Evolutionary conservation across 2,888 invertebrate genomes (phyloP).

Genomic region (Tridacna gigas): DNA sequence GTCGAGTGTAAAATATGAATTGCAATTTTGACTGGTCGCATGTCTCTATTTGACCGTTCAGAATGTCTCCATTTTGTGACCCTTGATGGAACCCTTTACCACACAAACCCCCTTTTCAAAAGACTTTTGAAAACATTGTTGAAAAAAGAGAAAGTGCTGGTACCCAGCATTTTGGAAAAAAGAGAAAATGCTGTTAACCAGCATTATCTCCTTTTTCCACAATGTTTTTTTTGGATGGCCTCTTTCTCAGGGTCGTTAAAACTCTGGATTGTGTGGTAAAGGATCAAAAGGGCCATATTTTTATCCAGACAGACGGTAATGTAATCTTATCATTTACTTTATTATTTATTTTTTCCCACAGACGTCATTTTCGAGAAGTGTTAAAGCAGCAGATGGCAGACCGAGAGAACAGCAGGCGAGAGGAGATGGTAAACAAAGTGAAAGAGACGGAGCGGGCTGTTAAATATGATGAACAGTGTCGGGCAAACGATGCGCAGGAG

Average conservation of each 20-base stretch:
- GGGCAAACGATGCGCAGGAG: slow-evolving; percentile 73
- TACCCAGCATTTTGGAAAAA: no score
- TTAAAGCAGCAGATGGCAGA: slow-evolving; percentile 83
- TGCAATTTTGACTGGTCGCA: neutral
- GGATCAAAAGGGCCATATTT: no score
- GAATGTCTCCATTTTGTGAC: neutral
- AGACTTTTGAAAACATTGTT: no score
- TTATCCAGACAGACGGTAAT: no score
- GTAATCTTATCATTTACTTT: no score
- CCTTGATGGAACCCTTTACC: neutral
- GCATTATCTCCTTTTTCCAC: no score
- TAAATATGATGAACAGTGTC: slow-evolving; percentile 76
- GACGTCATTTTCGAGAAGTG: slow-evolving; percentile 80
- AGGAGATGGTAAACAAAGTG: slow-evolving; percentile 69
- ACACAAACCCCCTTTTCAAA: neutral
- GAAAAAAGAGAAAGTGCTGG: no score
- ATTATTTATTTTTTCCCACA: slow-evolving; percentile 49
- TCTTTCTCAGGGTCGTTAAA: no score
- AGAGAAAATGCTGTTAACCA: no score
- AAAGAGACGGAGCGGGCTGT: slow-evolving; percentile 79
- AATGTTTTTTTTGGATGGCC: no score
- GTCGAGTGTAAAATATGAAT: slow-evolving; percentile 14
- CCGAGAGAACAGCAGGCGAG: slow-evolving; percentile 63
- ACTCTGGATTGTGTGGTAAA: no score
- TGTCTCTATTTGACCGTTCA: neutral